These are phyloP conservation scores for Hylomyscus alleni DNA, from an alignment of 2,797 vertebrate genomes.

Conservation along the genomic window DNA sequence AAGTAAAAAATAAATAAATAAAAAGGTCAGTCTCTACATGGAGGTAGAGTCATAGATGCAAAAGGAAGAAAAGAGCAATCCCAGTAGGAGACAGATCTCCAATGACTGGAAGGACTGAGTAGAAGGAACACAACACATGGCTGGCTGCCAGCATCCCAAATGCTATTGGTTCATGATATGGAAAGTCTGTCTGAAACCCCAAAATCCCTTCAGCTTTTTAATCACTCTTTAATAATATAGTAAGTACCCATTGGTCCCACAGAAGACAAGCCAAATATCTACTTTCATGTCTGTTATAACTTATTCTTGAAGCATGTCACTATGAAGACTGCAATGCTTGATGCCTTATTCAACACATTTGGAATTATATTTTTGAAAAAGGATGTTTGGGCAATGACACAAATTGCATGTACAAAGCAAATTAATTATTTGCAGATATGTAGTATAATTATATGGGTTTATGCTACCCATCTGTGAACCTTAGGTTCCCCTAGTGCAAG, in stretches of 20 bases:
- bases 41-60: background rate
- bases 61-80: background rate
- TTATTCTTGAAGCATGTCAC: constrained; percentile 81
- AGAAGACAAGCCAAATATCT: constrained; percentile 70
- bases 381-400: constrained; percentile 85
- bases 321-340: constrained; percentile 72
- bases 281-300: constrained; percentile 75
- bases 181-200: constrained; percentile 53
- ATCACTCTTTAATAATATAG: constrained; percentile 57
- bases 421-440: constrained; percentile 86
- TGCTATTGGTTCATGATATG: constrained; percentile 27
- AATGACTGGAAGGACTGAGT: background rate
- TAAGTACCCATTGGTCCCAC: constrained; percentile 22
- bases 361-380: constrained; percentile 84
- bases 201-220: constrained; percentile 52
- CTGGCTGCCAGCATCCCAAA: constrained; percentile 27
- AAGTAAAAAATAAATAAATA: constrained; percentile 4
- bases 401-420: constrained; percentile 85
- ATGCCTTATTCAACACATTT: constrained; percentile 81
- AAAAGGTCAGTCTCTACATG: background rate
- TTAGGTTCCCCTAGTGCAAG: constrained; percentile 73
- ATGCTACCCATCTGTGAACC: constrained; percentile 85
- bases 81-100: background rate
- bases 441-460: constrained; percentile 82
- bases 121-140: constrained; percentile 8